These are phyloP conservation scores for Gryon sp. DNA, from an alignment of 1,140 invertebrate genomes.

Conservation along the genomic window DNA sequence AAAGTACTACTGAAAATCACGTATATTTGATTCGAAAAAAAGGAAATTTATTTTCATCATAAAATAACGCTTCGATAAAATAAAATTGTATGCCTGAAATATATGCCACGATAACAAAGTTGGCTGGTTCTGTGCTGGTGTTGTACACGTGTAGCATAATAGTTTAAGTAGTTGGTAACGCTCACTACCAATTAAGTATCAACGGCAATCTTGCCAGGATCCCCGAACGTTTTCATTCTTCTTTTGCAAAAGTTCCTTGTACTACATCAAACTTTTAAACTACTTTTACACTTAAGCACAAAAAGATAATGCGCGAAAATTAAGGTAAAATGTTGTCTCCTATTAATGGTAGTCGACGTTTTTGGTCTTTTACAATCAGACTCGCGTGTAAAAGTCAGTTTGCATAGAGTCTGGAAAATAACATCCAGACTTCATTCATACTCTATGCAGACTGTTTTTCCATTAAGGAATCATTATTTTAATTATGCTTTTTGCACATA, in stretches of 20 bases:
- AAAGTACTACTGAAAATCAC: slow-evolving; percentile 7
- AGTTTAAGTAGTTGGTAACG: slow-evolving; percentile 35
- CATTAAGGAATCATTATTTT: too few relatives aligned
- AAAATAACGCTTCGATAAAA: slow-evolving; percentile 22
- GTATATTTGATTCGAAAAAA: slow-evolving; percentile 20
- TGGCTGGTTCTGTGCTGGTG: not conserved
- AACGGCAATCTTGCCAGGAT: slow-evolving; percentile 12
- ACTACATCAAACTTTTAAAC: slow-evolving; percentile 30
- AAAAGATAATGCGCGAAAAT: slow-evolving; percentile 13
- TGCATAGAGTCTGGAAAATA: too few relatives aligned
- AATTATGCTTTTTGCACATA: too few relatives aligned
- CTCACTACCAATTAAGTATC: slow-evolving; percentile 43
- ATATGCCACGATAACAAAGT: slow-evolving; percentile 4
- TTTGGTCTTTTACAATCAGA: too few relatives aligned
- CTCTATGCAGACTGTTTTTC: too few relatives aligned
- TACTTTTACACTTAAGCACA: slow-evolving; percentile 18
- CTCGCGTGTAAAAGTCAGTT: too few relatives aligned
- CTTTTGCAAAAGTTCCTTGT: slow-evolving; percentile 23
- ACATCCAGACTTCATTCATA: too few relatives aligned
- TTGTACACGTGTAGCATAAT: slow-evolving; percentile 36
- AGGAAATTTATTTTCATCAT: slow-evolving; percentile 17
- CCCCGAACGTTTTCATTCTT: slow-evolving; percentile 8
- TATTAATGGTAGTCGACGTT: too few relatives aligned
- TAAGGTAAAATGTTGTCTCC: not conserved
- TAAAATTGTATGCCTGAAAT: slow-evolving; percentile 19